Evolutionary conservation across 1,140 invertebrate species (phyloP).

Genomic region (Microplitis demolitor): DNA sequence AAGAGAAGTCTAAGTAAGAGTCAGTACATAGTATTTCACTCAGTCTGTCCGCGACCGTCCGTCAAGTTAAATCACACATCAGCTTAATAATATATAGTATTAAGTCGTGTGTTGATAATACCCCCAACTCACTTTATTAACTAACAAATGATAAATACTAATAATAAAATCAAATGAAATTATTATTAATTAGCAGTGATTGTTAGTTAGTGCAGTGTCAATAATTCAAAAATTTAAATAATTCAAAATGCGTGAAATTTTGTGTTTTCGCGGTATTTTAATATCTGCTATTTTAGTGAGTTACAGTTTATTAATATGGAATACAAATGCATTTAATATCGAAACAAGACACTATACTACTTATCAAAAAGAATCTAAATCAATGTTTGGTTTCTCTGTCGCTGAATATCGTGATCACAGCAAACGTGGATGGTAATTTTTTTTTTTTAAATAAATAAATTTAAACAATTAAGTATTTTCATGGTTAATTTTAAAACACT

Average conservation of each 20-base stretch:
- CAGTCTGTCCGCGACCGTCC: conserved; percentile 48
- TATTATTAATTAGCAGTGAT: background rate
- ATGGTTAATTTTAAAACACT: too few relatives aligned
- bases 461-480: background rate
- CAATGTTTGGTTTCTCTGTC: conserved; percentile 34
- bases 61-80: conserved; percentile 40
- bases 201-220: conserved; percentile 6
- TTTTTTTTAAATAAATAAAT: background rate
- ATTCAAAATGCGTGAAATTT: conserved; percentile 32
- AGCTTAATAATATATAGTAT: conserved; percentile 21
- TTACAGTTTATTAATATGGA: conserved; percentile 15
- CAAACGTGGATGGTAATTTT: conserved; percentile 30
- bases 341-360: conserved; percentile 32
- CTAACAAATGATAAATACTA: too few relatives aligned
- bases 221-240: conserved; percentile 4
- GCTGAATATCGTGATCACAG: conserved; percentile 31
- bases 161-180: too few relatives aligned
- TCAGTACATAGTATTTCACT: conserved; percentile 31
- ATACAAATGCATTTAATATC: conserved; percentile 27
- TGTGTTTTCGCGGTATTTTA: conserved; percentile 26
- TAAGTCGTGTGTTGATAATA: background rate
- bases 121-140: background rate
- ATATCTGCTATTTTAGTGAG: conserved; percentile 30
- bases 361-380: conserved; percentile 15
- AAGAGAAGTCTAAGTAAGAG: conserved; percentile 25